Evolutionary conservation across 1,140 invertebrate species (phyloP).

Genomic region (Drosophila dunni): DNA sequence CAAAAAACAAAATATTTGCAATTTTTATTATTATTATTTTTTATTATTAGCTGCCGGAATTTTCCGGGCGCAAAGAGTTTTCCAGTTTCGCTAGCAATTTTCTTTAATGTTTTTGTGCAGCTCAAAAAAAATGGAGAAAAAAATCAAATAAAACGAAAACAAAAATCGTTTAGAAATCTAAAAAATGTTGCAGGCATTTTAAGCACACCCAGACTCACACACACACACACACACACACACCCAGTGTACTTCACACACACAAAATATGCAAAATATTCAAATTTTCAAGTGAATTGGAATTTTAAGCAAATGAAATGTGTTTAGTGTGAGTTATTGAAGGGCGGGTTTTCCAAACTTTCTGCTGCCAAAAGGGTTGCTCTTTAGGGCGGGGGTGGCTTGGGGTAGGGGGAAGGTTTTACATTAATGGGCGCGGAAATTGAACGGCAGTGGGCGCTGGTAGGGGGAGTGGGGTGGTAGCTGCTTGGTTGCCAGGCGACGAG

Average conservation of each 20-base stretch:
- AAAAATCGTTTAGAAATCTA: slow-evolving; percentile 20
- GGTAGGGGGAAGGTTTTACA: slow-evolving; percentile 26
- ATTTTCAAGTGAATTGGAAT: slow-evolving; percentile 79
- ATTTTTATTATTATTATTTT: slow-evolving; percentile 65
- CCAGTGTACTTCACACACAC: slow-evolving; percentile 11
- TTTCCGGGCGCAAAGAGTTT: slow-evolving; percentile 54
- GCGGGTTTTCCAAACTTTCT: slow-evolving; percentile 24
- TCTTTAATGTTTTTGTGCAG: slow-evolving; percentile 61
- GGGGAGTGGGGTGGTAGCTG: slow-evolving; percentile 28
- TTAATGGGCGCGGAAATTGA: slow-evolving; percentile 52
- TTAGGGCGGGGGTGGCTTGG: background rate
- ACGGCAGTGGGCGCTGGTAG: no score
- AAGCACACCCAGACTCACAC: slow-evolving; percentile 31
- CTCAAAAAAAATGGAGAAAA: slow-evolving; percentile 11
- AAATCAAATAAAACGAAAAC: background rate
- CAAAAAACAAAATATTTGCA: slow-evolving; percentile 50
- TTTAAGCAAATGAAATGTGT: slow-evolving; percentile 78
- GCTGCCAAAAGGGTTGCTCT: slow-evolving; percentile 58
- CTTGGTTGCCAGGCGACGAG: slow-evolving; percentile 54
- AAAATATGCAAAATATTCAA: slow-evolving; percentile 80
- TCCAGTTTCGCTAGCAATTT: slow-evolving; percentile 58
- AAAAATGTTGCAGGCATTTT: slow-evolving; percentile 61
- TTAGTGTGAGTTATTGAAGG: slow-evolving; percentile 44
- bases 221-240: slow-evolving; percentile 7
- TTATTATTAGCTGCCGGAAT: slow-evolving; percentile 76